Base-by-base conservation (phyloP, 2,797 vertebrate genomes). In the Sebastes goodei region DNA sequence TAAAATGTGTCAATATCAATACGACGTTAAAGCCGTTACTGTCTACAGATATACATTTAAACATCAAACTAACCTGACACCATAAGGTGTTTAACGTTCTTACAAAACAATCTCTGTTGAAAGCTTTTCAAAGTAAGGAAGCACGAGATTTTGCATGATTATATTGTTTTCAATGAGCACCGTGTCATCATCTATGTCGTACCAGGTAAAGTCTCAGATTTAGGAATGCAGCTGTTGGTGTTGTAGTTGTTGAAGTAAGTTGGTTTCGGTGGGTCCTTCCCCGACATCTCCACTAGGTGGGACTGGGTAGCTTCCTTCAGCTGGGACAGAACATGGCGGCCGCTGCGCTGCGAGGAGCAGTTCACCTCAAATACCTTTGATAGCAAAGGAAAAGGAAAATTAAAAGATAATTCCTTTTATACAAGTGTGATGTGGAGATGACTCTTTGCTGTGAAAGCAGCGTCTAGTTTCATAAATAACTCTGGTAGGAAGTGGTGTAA, bases 261-360 rank as follows among this genome's bases (percentile, higher is more conserved):
- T 27, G 98, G 97, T 61, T 96, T 98, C 55, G 96, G 95, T 5
- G 93, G 89, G 81, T 96, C 95, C 7, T 91, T 86, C 10, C 96
- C 96, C 17, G 97, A 94, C 25, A 94, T 95, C 87, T 98, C 96
- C 89, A 99, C 97, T 78, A 98, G 97, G 87, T 99, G 97, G 83
- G 98, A 99, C 92, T 99, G 98, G 38, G 98, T 99, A 23, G 97
- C 97, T 92, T 99, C 98, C 70, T 96, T 98, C 27, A 99, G 94
- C 81, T 99, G 98, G 76, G 97, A 95, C 15, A 99, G 90, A 57
- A 99, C 95, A 49, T 97, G 96, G 35, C 95, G 96, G 6, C 98
- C 97, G 5, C 93, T 96, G 52, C 98, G 97, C 90, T 96, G 97
- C 42, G 97, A 97, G 20, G 98, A 99, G 55, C 97, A 96, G 84